Base-by-base conservation (phyloP, 2,113 vertebrate species). In the Aegotheles bennettii region DNA sequence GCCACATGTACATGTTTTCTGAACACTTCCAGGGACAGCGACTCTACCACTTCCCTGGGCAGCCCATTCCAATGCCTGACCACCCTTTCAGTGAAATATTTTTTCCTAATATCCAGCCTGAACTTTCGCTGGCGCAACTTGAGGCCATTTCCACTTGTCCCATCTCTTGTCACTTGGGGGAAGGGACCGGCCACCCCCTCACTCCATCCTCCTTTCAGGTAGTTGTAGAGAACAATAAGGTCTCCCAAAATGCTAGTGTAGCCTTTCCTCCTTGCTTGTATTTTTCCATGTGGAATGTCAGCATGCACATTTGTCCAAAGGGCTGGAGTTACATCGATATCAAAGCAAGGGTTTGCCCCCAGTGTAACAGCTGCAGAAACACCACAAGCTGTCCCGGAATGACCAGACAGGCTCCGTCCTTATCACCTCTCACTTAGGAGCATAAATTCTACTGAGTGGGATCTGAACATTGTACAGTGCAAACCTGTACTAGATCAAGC, bases 401-500 rank as follows among this genome's bases (percentile, higher is more conserved):
- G 51, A 60, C 51, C 24, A 63, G 42, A 50, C 53, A 54, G 61
- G 40, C 54, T 56, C 54, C 1, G 3, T 24, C 35, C 19, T 5
- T 20, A 25, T 8, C 54, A 38, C 1, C 4, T 42, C 20, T 47
- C 54, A 36, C 67, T 53, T 5, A n/a, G 10, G 26, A 63, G 14
- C 15, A 13, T 31, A 47, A 75, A 17, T 28, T 60, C 59, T 43
- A 20, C 48, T 6, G 63, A 80, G 83, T 26, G 94, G 93, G 51
- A 98, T 97, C 97, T 96, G 98, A 89, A 97, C 94, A 98, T 97
- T 94, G 96, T 92, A 97, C 96, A 94, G 40, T 7, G 45, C 85
- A 97, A 97, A 96, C 97, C 96, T 94, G 93, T 93, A 61, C 51
- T 67, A 79, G 95, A 97, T 96, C 97, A 96, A 95, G 97, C 98